Conservation (phyloP, 2,888 invertebrate genomes). For the Microctonus brassicae region DNA sequence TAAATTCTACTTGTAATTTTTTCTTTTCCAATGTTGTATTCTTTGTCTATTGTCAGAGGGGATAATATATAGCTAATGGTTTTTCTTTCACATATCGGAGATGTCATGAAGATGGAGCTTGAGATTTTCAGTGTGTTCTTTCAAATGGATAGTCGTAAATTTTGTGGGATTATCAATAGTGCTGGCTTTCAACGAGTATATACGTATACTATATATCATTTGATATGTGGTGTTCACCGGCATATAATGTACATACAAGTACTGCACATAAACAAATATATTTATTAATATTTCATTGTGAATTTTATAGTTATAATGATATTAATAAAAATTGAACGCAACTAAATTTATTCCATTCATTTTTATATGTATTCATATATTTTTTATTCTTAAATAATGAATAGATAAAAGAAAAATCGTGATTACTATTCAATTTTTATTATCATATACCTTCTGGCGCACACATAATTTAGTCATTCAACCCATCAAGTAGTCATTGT, state of each 20-base stretch:
- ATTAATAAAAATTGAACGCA: no score
- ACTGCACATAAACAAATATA: no score
- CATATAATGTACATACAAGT: no score
- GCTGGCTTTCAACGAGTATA: constrained; percentile 3
- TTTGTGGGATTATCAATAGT: constrained; percentile 3
- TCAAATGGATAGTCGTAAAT: constrained; percentile 3
- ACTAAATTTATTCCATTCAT: no score
- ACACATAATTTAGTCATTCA: constrained; percentile 28
- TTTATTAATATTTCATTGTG: no score
- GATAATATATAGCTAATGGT: not conserved
- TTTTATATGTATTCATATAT: no score
- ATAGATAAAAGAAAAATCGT: no score
- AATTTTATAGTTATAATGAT: no score
- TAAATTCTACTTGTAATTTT: no score
- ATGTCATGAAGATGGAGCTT: not conserved
- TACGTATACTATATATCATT: not conserved
- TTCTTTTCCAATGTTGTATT: not conserved
- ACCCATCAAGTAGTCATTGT: constrained; percentile 19
- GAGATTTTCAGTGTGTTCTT: not conserved
- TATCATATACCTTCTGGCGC: constrained; percentile 33
- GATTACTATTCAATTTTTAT: no score
- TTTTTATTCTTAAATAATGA: no score
- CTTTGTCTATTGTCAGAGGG: not conserved
- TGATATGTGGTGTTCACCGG: not conserved
- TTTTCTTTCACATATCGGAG: not conserved